Conservation (phyloP, 1,140 invertebrate genomes). For the Drosophila sp. region DNA sequence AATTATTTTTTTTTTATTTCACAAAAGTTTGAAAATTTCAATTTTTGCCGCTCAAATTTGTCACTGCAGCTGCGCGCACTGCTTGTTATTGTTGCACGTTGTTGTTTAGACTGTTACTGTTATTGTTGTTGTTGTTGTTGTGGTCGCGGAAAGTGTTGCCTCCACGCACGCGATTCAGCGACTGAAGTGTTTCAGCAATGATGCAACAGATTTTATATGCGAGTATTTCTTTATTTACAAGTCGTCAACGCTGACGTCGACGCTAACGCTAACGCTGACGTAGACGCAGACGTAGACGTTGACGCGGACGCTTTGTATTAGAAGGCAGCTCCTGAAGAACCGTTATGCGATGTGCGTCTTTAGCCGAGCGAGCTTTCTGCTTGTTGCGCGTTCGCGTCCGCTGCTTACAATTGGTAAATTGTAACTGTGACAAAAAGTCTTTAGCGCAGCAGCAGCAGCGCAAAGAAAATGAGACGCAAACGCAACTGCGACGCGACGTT, state of each 20-base stretch:
- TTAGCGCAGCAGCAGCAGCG: conserved; percentile 66
- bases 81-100: conserved; percentile 27
- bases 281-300: conserved; percentile 21
- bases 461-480: conserved; percentile 70
- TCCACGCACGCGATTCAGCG: conserved; percentile 77
- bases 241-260: conserved; percentile 44
- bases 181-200: conserved; percentile 85
- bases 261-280: conserved; percentile 30
- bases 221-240: conserved; percentile 73
- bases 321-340: conserved; percentile 80
- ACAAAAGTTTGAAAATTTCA: conserved; percentile 29
- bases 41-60: conserved; percentile 48
- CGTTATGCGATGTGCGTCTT: conserved; percentile 55
- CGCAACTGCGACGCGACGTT: conserved; percentile 52
- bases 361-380: conserved; percentile 43
- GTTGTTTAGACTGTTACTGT: conserved; percentile 3
- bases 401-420: conserved; percentile 80
- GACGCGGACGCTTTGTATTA: conserved; percentile 58
- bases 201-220: conserved; percentile 85
- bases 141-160: conserved; percentile 50
- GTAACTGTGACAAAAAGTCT: conserved; percentile 84
- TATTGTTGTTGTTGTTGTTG: conserved; percentile 37
- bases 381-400: conserved; percentile 59
- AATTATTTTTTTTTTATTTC: conserved; percentile 23
- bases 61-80: conserved; percentile 69